Percentiles rank a stretch among this genome's conserved stretches.
Evolutionary conservation across 2,113 vertebrate genomes (phyloP).

Genomic region (Eleginops maclovinus): DNA sequence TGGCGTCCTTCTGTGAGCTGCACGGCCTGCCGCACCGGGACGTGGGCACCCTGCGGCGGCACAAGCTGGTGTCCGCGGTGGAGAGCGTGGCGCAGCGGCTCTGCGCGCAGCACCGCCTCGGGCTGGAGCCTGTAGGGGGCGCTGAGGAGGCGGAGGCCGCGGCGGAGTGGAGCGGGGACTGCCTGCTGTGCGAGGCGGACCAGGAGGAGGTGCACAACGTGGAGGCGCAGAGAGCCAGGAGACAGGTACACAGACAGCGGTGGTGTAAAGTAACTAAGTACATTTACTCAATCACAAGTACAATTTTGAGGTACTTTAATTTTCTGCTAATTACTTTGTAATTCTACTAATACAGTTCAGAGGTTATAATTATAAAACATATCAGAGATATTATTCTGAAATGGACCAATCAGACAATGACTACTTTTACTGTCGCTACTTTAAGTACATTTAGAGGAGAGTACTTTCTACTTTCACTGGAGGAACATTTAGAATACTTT

Average conservation of each 20-base stretch:
- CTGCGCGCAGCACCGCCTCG: constrained; percentile 90
- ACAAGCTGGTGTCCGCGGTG: constrained; percentile 91
- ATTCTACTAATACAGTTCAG: too few species aligned
- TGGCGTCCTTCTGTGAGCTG: constrained; percentile 92
- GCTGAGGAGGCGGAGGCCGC: constrained; percentile 84
- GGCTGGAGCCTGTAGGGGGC: constrained; percentile 85
- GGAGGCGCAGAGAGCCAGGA: constrained; percentile 87
- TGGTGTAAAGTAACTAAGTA: too few species aligned
- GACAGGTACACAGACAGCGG: constrained; percentile 82
- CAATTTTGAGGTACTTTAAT: too few species aligned
- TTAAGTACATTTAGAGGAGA: too few species aligned
- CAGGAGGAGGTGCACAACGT: constrained; percentile 80
- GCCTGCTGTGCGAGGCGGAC: constrained; percentile 77
- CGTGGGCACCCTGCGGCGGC: constrained; percentile 89
- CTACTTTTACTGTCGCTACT: too few species aligned
- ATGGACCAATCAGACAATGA: too few species aligned
- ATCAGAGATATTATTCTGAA: too few species aligned
- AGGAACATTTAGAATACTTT: too few species aligned
- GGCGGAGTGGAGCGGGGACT: constrained; percentile 72
- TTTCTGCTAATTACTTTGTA: too few species aligned
- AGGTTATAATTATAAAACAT: too few species aligned
- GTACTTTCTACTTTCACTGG: too few species aligned
- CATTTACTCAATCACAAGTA: too few species aligned
- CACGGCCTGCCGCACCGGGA: constrained; percentile 92
- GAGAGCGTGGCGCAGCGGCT: constrained; percentile 87